Evolutionary conservation across 2,888 invertebrate species (phyloP).

Genomic region (Pollenia labialis): DNA sequence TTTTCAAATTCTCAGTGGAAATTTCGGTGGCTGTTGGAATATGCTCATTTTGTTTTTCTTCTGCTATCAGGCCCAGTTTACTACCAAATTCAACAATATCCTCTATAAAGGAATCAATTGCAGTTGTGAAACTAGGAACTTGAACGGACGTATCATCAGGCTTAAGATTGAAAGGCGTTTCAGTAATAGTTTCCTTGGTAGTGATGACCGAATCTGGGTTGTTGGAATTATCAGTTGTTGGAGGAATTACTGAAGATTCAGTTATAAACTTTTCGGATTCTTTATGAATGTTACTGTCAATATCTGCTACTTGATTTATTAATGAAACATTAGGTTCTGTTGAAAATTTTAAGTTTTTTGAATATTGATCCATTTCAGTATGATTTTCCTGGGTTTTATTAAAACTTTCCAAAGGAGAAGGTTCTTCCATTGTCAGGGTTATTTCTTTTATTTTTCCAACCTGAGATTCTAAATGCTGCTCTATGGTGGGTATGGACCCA

Average conservation of each 20-base stretch:
- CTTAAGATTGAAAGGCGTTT: background rate
- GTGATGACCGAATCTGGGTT: too few species aligned
- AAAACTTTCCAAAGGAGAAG: too few species aligned
- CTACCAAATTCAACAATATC: background rate
- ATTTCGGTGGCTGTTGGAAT: background rate
- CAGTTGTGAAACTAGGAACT: background rate
- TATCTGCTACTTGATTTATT: background rate
- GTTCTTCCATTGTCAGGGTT: background rate
- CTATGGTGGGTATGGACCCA: background rate
- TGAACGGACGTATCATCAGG: background rate
- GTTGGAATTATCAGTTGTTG: too few species aligned
- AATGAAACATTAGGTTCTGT: too few species aligned
- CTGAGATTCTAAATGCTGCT: background rate
- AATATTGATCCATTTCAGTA: too few species aligned
- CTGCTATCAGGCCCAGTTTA: background rate
- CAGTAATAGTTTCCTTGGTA: too few species aligned
- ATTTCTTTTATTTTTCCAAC: background rate
- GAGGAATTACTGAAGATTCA: too few species aligned
- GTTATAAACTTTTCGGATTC: too few species aligned
- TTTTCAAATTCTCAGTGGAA: background rate
- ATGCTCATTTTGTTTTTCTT: background rate
- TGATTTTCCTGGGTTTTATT: too few species aligned
- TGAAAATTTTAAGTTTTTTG: too few species aligned
- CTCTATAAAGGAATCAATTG: background rate
- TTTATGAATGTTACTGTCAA: background rate